A percentile compares a stretch with the other conserved stretches of the same genome.
phyloP scores from a whole-genome alignment of 1,140 invertebrate species.

The Druon quercuslanigerum region DNA sequence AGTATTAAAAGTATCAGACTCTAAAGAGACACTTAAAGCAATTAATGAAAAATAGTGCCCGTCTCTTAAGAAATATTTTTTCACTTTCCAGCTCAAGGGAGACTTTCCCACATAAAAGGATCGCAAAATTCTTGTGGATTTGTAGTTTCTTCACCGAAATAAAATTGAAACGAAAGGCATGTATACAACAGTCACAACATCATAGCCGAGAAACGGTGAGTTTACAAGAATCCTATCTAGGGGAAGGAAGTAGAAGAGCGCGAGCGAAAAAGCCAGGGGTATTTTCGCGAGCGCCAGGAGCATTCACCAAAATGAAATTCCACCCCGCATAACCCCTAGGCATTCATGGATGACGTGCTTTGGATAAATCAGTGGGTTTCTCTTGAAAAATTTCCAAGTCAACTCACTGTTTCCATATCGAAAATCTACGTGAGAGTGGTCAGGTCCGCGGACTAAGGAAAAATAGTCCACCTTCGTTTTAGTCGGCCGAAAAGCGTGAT shows the following conservation, averaged over 20 bases:
- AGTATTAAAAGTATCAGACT: no score
- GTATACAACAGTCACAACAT: background rate
- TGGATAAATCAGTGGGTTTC: conserved; percentile 63
- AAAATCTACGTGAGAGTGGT: conserved; percentile 45
- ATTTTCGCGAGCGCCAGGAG: conserved; percentile 47
- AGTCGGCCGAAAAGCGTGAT: conserved; percentile 5
- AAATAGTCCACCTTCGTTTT: conserved; percentile 14
- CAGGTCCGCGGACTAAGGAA: conserved; percentile 30
- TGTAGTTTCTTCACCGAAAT: background rate
- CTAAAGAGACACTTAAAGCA: no score
- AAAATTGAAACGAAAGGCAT: conserved; percentile 10
- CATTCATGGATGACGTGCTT: conserved; percentile 44
- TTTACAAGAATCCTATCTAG: conserved; percentile 15
- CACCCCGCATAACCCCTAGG: conserved; percentile 40
- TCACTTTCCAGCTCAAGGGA: background rate
- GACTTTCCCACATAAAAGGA: background rate
- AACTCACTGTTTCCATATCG: conserved; percentile 34
- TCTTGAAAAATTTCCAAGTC: conserved; percentile 58
- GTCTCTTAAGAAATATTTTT: background rate
- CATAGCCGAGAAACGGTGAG: background rate
- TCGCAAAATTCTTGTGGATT: background rate
- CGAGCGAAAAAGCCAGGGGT: conserved; percentile 48
- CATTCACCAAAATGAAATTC: conserved; percentile 60
- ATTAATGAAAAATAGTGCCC: no score
- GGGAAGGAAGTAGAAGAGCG: conserved; percentile 15